Evolutionary conservation across 2,113 vertebrate species (phyloP).

Genomic region (Odocoileus virginianus): DNA sequence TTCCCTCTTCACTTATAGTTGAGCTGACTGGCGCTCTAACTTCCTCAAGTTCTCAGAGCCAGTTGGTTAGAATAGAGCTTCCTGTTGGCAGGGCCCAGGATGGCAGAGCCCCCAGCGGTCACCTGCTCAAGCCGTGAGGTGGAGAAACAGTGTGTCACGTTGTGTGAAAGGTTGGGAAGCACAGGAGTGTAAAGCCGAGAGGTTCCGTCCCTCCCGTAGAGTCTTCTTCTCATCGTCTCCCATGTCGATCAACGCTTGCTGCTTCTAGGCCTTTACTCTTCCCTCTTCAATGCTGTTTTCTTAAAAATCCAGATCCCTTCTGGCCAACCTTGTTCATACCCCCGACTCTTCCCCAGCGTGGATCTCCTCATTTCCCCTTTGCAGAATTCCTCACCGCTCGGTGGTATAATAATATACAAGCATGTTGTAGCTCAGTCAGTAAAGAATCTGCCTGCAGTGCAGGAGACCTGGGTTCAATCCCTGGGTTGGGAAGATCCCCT

Average conservation of each 20-base stretch:
- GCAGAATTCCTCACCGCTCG: too few species aligned
- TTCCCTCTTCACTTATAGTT: not conserved
- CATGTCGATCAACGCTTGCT: not conserved
- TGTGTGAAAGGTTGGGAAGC: not conserved
- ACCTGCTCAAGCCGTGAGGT: not conserved
- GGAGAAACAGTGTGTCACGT: not conserved
- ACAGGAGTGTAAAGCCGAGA: not conserved
- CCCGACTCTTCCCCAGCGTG: not conserved
- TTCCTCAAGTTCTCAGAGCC: not conserved
- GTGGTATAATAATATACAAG: not conserved
- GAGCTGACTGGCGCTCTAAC: not conserved
- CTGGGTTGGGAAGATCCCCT: too few species aligned
- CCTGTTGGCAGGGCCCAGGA: not conserved
- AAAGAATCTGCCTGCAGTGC: too few species aligned
- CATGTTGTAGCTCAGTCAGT: not conserved
- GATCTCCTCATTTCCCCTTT: not conserved
- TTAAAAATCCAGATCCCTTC: not conserved
- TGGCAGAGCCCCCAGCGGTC: not conserved
- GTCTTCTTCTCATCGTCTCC: not conserved
- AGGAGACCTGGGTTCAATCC: too few species aligned
- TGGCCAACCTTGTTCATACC: not conserved
- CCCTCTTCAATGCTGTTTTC: not conserved
- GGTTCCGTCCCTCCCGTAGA: not conserved
- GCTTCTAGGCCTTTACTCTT: not conserved
- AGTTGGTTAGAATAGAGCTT: not conserved